Evolutionary conservation across 2,113 vertebrate genomes (phyloP).

Genomic region (Apistogramma diplotaenia): DNA sequence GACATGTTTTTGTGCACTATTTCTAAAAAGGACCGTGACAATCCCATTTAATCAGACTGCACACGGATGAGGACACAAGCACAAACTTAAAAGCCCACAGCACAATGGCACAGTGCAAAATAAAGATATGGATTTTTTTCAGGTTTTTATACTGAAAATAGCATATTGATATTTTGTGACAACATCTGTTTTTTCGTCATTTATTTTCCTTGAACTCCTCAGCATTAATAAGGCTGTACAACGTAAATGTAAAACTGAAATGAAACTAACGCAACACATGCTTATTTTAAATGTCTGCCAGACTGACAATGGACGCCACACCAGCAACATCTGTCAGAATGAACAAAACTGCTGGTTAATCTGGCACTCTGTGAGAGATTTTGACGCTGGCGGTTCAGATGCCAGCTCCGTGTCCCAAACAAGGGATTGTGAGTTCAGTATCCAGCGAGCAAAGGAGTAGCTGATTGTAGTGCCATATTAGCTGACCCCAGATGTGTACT

Average conservation of each 20-base stretch:
- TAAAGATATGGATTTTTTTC: background rate
- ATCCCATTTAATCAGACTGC: background rate
- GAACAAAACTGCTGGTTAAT: slow-evolving; percentile 29
- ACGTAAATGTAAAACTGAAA: background rate
- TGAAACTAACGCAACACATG: background rate
- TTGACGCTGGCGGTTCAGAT: background rate
- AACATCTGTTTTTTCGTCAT: background rate
- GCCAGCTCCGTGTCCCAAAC: slow-evolving; percentile 34
- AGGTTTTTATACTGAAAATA: background rate
- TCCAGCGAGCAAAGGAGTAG: slow-evolving; percentile 22
- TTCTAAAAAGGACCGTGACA: background rate
- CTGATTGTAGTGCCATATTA: slow-evolving; percentile 65
- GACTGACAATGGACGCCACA: background rate
- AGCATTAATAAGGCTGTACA: background rate
- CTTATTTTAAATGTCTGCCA: slow-evolving; percentile 19
- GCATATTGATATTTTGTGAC: background rate
- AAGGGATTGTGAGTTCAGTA: slow-evolving; percentile 24
- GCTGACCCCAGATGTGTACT: slow-evolving; percentile 79
- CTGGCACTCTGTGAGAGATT: slow-evolving; percentile 31
- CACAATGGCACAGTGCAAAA: background rate
- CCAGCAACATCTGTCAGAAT: slow-evolving; percentile 40
- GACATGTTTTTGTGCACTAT: background rate
- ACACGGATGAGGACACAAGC: background rate
- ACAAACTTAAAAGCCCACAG: background rate
- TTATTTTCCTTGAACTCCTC: slow-evolving; percentile 5